Evolutionary conservation across 2,113 vertebrate species (phyloP).

Genomic region (Narcine bancroftii): DNA sequence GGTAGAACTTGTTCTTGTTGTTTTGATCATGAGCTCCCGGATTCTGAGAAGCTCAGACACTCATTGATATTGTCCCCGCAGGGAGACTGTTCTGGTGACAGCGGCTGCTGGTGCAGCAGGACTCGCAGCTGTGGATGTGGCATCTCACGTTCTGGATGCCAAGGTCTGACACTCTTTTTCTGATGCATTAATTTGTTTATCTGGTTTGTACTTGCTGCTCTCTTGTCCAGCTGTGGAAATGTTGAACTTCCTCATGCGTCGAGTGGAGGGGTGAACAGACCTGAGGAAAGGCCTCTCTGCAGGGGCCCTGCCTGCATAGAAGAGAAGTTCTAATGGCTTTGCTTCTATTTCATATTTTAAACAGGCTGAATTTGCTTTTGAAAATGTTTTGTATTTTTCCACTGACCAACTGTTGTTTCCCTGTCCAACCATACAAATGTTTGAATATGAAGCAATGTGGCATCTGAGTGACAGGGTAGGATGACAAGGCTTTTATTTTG

Average conservation of each 20-base stretch:
- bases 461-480: not conserved
- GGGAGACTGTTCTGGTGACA: constrained; percentile 51
- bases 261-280: too few species aligned
- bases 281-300: too few species aligned
- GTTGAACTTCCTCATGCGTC: too few species aligned
- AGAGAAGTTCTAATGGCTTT: too few species aligned
- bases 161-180: constrained; percentile 44
- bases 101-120: constrained; percentile 54
- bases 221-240: not conserved
- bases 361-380: too few species aligned
- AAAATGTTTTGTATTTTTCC: not conserved
- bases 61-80: too few species aligned
- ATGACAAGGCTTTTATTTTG: not conserved
- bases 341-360: too few species aligned
- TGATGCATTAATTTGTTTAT: not conserved
- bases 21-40: not conserved
- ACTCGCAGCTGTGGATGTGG: constrained; percentile 48
- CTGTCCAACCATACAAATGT: not conserved
- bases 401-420: not conserved
- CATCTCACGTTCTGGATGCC: constrained; percentile 46
- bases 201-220: not conserved
- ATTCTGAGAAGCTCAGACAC: not conserved
- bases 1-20: not conserved
- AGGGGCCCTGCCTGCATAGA: too few species aligned
- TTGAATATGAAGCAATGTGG: not conserved